Percentiles rank a stretch among this genome's conserved stretches.
Conservation (phyloP, 2,888 invertebrate species). For the Melinaea menophilus region DNA sequence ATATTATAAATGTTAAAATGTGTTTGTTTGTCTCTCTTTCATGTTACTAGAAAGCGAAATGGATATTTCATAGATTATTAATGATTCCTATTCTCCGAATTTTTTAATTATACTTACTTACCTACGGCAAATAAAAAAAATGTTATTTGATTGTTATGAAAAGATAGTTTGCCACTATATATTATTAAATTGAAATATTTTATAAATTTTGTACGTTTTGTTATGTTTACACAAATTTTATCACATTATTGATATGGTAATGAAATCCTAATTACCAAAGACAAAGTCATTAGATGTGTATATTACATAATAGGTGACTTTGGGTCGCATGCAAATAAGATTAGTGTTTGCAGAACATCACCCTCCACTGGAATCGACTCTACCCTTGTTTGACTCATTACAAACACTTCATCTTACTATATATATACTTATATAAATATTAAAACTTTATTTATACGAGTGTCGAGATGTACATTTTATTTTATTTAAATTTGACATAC, state of each 20-base stretch:
- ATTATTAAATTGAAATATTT: no score
- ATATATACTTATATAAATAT: constrained; percentile 44
- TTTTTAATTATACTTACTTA: no score
- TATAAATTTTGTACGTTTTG: no score
- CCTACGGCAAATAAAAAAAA: no score
- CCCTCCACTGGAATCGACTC: constrained; percentile 15
- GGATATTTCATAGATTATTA: no score
- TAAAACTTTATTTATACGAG: constrained; percentile 3
- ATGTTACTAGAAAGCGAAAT: no score
- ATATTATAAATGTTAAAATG: no score
- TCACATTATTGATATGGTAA: not conserved
- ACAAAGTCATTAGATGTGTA: constrained; percentile 14
- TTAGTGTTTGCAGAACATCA: constrained; percentile 32
- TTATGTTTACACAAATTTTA: not conserved
- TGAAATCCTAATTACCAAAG: not conserved
- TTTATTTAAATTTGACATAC: no score
- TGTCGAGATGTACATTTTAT: not conserved
- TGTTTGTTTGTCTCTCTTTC: no score
- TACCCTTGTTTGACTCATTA: constrained; percentile 41
- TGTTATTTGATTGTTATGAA: no score
- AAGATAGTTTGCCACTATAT: no score
- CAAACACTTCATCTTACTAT: constrained; percentile 36
- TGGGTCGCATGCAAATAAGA: constrained; percentile 27
- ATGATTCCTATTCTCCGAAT: no score
- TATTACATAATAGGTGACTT: constrained; percentile 22